Evolutionary conservation across 1,140 invertebrate species (phyloP), one percentile per base, ranked within the genome.

Genomic region (Heliconius eleuchia): DNA sequence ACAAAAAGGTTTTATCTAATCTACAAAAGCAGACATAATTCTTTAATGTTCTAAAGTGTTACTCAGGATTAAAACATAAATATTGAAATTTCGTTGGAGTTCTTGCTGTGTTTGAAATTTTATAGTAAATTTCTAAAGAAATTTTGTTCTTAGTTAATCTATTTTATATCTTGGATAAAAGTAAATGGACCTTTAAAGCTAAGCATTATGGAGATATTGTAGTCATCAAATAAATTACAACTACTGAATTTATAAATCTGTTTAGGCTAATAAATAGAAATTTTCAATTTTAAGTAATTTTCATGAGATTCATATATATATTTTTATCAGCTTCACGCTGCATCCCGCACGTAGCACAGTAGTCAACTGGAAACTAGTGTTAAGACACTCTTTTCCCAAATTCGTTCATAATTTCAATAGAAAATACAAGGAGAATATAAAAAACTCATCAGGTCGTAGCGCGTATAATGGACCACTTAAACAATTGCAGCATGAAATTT

Each of bases 381-480:
- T 34, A 34, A 34, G 5, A 34, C 34, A 34, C 7, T 37, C 34
- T 6, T 5, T 37, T 37, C 34, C 34, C 34, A 37, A 37, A 37
- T 37, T 37, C 7, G 6, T 66, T 66, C 4, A 66, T 66, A 66
- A 30, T 18, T 66, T 30, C n/a, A 66, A n/a, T 30, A 66, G 4
- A 66, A 66, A 66, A 16, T 4, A 66, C 13, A 52, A 73, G 18
- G 34, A 70, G 57, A 76, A 76, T 34, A 60, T 42, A 55, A 50
- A 76, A 76, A 76, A 76, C 74, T 76, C 74, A 76, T 76, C 37
- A 76, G 66, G 74, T 39, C 60, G 50, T 37, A 70, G 18, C 18
- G 60, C 39, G 60, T 71, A 70, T 76, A 76, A 76, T 71, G 66
- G 74, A 39, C 60, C 74, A 76, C 57, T 76, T 76, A 76, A 76